These are phyloP conservation scores for Phrynocephalus vlangalii DNA, from an alignment of 2,797 vertebrate genomes.

Conservation along the genomic window DNA sequence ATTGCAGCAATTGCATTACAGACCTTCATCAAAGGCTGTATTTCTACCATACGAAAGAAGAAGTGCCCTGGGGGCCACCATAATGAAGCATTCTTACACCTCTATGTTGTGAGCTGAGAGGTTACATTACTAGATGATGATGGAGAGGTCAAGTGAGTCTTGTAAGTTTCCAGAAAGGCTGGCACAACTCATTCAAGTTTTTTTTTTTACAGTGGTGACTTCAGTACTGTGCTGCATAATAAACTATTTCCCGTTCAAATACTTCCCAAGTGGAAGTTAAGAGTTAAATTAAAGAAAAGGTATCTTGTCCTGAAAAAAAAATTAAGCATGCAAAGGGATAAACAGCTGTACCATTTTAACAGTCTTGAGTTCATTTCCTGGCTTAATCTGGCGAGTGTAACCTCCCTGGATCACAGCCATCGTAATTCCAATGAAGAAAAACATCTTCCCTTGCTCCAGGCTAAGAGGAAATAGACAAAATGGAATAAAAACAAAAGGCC, in stretches of 20 bases:
- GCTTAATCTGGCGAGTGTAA: conserved; percentile 91
- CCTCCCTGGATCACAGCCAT: conserved; percentile 95
- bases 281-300: neutral
- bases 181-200: no score
- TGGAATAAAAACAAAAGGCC: neutral
- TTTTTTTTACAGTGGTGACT: no score
- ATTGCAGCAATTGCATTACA: neutral
- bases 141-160: no score
- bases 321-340: neutral
- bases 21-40: neutral
- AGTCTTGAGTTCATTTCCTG: conserved; percentile 86
- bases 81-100: no score
- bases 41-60: neutral
- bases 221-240: neutral
- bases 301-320: neutral
- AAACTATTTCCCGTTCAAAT: neutral
- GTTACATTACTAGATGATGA: no score
- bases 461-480: conserved; percentile 73
- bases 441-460: conserved; percentile 99
- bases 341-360: conserved; percentile 84
- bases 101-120: no score
- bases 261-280: neutral
- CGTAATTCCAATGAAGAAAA: conserved; percentile 95
- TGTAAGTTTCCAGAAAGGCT: no score
- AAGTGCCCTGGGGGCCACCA: no score